Evolutionary conservation across 2,888 invertebrate species (phyloP).

Genomic region (Matsumyia berberina): DNA sequence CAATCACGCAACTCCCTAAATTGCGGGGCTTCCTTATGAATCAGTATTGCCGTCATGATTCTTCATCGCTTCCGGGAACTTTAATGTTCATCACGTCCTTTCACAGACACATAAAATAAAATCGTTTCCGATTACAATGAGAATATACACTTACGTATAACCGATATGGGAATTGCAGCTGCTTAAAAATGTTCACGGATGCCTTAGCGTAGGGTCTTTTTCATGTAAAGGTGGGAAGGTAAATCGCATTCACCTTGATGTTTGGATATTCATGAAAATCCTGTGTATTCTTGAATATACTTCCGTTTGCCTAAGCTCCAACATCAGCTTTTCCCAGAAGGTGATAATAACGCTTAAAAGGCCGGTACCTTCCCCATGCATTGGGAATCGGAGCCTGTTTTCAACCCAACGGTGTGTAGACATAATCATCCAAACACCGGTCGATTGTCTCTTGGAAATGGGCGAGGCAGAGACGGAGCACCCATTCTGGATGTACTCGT

Average conservation of each 20-base stretch:
- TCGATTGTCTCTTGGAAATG: conserved; percentile 27
- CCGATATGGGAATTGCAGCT: conserved; percentile 23
- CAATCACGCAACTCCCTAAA: no score
- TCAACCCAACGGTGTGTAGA: conserved; percentile 1
- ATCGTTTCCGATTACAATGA: conserved; percentile 38
- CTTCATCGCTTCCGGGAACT: conserved; percentile 4
- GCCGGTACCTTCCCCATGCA: neutral
- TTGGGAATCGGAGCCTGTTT: conserved; percentile 1
- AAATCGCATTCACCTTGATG: conserved; percentile 18
- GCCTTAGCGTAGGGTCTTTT: neutral
- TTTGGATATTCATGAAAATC: conserved; percentile 31
- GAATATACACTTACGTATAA: conserved; percentile 6
- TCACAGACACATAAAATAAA: conserved; percentile 41
- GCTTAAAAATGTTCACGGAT: conserved; percentile 32
- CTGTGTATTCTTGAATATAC: conserved; percentile 31
- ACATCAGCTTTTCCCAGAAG: conserved; percentile 17
- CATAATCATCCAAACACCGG: conserved; percentile 8
- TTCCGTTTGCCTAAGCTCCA: conserved; percentile 23
- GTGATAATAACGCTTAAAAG: conserved; percentile 29
- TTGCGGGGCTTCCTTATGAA: neutral
- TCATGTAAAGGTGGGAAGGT: neutral
- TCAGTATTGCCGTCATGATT: conserved; percentile 1
- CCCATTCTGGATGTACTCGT: neutral
- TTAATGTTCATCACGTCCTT: conserved; percentile 35
- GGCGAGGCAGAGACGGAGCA: neutral